Base-by-base conservation (phyloP, 2,113 vertebrate species). In the Motacilla tschutschensis region DNA sequence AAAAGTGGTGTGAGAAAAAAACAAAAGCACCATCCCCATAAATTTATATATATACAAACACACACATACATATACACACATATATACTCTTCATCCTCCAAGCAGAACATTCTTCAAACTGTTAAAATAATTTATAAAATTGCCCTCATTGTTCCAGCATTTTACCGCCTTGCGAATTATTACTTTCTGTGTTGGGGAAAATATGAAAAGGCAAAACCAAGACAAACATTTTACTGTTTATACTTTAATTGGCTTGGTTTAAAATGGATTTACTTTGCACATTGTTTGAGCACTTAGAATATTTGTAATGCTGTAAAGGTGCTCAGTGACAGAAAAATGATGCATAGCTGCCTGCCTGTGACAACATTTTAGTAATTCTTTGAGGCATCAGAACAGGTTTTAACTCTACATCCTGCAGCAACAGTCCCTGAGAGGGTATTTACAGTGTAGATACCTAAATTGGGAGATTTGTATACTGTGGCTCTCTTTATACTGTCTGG, bases 391-490 rank as follows among this genome's bases (percentile, higher is more conserved):
- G 77, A 79, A 41, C 54, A 64, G 4, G 1, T 87, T 87, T 88
- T 90, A 72, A 88, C 21, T 62, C 33, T 83, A 2, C 43, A 62
- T 64, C 69, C 81, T 46, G 38, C 41, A 82, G 43, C 75, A 87
- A 46, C 57, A 69, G 65, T 89, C 76, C 86, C 75, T 79, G 51
- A 40, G 91, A 84, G 93, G 46, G 48, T 91, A 88, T 94, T 93
- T 93, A 83, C 58, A 54, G 36, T n/a, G 46, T 40, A 79, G 82
- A 67, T 79, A 83, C 79, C 82, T 82, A 59, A 88, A 76, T 79
- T 79, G 66, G 84, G 75, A 89, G 79, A 74, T 92, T 93, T 87
- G 89, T 94, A 89, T 90, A 90, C 60, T 79, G 88, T 87, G 85
- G 12, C 41, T 92, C 6, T 87, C 67, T 90, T 82, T 82, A 38